Conservation (phyloP, 2,797 vertebrate genomes). For the Poecilia picta region DNA sequence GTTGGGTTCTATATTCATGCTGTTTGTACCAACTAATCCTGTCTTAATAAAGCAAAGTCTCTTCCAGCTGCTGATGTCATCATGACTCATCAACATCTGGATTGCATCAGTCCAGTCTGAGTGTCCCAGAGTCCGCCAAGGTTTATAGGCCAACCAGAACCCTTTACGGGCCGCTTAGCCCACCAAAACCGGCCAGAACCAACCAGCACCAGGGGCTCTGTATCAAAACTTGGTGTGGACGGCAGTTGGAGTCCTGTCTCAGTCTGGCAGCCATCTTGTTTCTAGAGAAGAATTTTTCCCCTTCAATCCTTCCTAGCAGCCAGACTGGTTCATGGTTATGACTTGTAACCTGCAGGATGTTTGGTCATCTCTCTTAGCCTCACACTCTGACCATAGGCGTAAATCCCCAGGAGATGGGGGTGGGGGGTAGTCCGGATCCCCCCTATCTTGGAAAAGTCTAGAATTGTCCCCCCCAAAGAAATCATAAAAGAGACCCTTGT, state of each 20-base stretch:
- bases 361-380: not conserved
- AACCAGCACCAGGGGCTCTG: no score
- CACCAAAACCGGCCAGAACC: not conserved
- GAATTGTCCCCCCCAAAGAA: no score
- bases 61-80: slow-evolving; percentile 37
- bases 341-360: not conserved
- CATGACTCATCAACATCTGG: slow-evolving; percentile 29
- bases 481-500: no score
- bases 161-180: not conserved
- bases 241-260: not conserved
- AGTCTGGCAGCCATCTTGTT: not conserved
- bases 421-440: no score
- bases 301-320: not conserved
- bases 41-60: slow-evolving; percentile 58
- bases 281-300: not conserved
- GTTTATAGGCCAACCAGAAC: not conserved
- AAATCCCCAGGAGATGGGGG: no score
- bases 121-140: no score
- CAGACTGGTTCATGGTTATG: not conserved
- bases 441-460: no score
- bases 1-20: slow-evolving; percentile 6
- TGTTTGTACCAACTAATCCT: slow-evolving; percentile 46
- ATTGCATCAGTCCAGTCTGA: not conserved
- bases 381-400: not conserved
- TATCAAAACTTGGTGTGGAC: no score